Evolutionary conservation across 2,888 invertebrate species (phyloP).

Genomic region (Julus scandinavius): DNA sequence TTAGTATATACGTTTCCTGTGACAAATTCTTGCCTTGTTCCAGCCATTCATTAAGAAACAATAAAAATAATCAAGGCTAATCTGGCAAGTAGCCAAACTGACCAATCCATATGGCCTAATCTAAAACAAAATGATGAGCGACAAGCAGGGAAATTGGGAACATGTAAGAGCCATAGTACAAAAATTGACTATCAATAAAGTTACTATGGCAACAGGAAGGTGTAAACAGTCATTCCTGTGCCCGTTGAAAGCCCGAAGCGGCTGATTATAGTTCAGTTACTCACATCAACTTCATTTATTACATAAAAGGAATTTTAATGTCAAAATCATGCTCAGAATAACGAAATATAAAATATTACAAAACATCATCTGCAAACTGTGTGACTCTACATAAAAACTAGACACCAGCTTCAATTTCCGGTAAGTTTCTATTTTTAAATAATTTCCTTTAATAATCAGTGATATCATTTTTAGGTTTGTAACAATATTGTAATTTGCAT

Average conservation of each 20-base stretch:
- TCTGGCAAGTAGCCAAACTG: constrained; percentile 5
- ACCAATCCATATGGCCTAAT: background rate
- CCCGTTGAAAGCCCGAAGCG: constrained; percentile 17
- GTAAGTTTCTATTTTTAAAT: background rate
- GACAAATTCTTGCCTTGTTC: background rate
- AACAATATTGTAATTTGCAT: too few relatives aligned
- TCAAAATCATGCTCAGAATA: background rate
- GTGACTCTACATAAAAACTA: background rate
- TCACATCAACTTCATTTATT: constrained; percentile 11
- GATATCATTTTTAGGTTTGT: too few relatives aligned
- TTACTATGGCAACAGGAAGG: constrained; percentile 35
- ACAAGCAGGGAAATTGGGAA: background rate
- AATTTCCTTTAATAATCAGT: background rate
- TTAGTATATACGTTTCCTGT: too few relatives aligned
- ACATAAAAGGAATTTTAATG: background rate
- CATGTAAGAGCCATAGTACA: background rate
- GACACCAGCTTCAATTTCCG: background rate
- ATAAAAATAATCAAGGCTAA: background rate
- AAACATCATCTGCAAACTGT: background rate
- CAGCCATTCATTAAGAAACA: background rate
- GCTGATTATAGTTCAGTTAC: constrained; percentile 18
- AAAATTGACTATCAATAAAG: constrained; percentile 37
- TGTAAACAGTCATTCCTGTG: constrained; percentile 27
- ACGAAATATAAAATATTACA: background rate
- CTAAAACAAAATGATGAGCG: constrained; percentile 38